Base-by-base conservation (phyloP, 1,140 invertebrate genomes). In the Anadara kagoshimensis region DNA sequence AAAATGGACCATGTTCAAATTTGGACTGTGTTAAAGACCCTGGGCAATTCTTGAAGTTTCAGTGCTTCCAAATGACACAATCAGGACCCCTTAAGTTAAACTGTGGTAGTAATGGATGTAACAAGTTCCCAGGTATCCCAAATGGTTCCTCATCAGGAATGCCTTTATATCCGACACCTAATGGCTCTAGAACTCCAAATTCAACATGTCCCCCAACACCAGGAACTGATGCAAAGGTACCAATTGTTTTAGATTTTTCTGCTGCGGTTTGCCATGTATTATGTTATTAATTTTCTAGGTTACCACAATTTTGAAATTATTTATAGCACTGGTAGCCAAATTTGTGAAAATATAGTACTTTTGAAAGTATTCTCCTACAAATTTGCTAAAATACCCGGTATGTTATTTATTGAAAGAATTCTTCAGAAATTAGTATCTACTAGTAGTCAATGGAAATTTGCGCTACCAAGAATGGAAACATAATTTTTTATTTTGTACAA, bases 121-220 rank as follows among this genome's bases (percentile, higher is more conserved):
- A 47, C 22, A 73, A 72, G 58, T 51, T 66, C 10, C 36, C 41
- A n/a, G 64, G 61, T 64, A 20, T 63, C 22, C 44, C 62, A 51
- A 73, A 66, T 72, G 64, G 73, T 61, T 73, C 59, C 10, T 47
- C 36, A 5, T 69, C 66, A n/a, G 61, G 68, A 22, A 73, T 69
- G 58, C 63, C 41, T 18, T 49, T 72, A 12, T 72, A 70, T 56
- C 68, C 80, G 8, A 82, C 83, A 16, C 83, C 83, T 22, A 68
- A 70, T 54, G 80, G 78, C 67, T 80, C 82, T 4, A 69, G 78
- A 47, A 81, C 83, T 26, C 78, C 73, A 45, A 83, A 75, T 47
- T 86, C 85, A 45, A 85, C 84, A 14, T 83, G 81, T 71, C 84
- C 85, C 10, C 81, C 85, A 11, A 85, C 84, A 16, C 83, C 85